A percentile compares a stretch with the other conserved stretches of the same genome.
Evolutionary conservation across 1,140 invertebrate genomes (phyloP).

Genomic region (Nasonia longicornis): DNA sequence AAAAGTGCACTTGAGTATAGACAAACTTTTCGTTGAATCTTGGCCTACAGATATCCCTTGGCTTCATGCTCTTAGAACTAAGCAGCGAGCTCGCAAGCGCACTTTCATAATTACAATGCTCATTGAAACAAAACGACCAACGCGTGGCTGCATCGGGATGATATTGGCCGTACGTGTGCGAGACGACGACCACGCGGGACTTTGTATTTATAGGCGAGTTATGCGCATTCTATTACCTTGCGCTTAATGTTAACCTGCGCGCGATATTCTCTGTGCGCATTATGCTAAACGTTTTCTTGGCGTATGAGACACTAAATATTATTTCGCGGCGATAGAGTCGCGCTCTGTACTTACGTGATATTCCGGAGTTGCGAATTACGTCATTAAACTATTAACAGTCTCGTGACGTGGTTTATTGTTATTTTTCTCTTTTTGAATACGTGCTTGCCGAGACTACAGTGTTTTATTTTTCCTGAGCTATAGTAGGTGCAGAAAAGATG

Average conservation of each 20-base stretch:
- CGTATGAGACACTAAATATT: neutral
- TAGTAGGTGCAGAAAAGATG: too few relatives aligned
- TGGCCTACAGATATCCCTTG: constrained; percentile 17
- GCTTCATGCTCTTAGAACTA: neutral
- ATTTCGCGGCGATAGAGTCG: constrained; percentile 16
- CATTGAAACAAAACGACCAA: constrained; percentile 25
- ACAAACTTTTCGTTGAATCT: neutral
- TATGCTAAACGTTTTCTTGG: constrained; percentile 30
- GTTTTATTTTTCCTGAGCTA: too few relatives aligned
- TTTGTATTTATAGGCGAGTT: neutral
- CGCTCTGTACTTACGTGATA: constrained; percentile 32
- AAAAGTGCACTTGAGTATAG: too few relatives aligned
- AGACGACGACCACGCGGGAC: neutral
- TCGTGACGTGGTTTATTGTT: neutral
- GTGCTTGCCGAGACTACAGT: too few relatives aligned
- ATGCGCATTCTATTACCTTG: constrained; percentile 30
- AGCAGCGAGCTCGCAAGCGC: neutral
- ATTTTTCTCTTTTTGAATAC: too few relatives aligned
- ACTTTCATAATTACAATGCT: constrained; percentile 31
- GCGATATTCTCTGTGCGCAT: neutral
- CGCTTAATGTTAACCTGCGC: constrained; percentile 33
- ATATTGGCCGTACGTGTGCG: neutral
- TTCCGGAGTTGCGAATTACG: constrained; percentile 6
- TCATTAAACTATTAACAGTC: constrained; percentile 33
- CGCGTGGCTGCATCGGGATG: constrained; percentile 3